Evolutionary conservation across 2,888 invertebrate genomes (phyloP), one percentile per base, ranked within the genome.

Genomic region (Epinotia demarniana): DNA sequence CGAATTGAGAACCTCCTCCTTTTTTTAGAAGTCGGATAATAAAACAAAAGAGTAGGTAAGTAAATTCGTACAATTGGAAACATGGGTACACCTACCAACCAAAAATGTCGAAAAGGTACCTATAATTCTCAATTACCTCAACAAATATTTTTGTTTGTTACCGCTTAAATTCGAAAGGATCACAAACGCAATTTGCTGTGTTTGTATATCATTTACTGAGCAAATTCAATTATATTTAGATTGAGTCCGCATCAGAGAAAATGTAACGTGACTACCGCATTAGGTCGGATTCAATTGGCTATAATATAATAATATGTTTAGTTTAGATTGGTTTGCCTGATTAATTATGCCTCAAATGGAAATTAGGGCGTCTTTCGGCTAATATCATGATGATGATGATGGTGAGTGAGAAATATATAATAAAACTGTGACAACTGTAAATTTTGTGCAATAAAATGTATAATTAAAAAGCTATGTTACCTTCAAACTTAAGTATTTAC

Each of bases 121-220:
- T 53, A 53, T 69, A 69, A 57, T 53, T 71, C 73, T 70, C 71
- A 77, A 66, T 77, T 67, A 71, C 70, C 70, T 74, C 46, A 67
- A 49, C 64, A 75, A 77, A 77, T 66, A 77, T 77, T 77, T 71
- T 75, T 66, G 69, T 69, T 66, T 49, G 39, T 49, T 61, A 57
- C 62, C 71, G 70, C 70, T 77, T 74, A 70, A 74, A 62, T 68
- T 62, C 49, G 58, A 73, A 64, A 27, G 70, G 70, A 64, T 64
- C 43, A 53, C 60, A 67, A 60, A 74, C 71, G 60, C 75, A 73
- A 57, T 76, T 61, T 55, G 33, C 67, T 57, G 27, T 75, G 62
- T 77, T 75, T 75, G 67, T 72, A 58, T 75, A 75, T 71, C 49
- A 77, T 77, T 75, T 71, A 75, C 74, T 67, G 74, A 55, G 61